These are phyloP conservation scores for Cerastoderma edule DNA, from an alignment of 2,888 invertebrate species.

Conservation along the genomic window DNA sequence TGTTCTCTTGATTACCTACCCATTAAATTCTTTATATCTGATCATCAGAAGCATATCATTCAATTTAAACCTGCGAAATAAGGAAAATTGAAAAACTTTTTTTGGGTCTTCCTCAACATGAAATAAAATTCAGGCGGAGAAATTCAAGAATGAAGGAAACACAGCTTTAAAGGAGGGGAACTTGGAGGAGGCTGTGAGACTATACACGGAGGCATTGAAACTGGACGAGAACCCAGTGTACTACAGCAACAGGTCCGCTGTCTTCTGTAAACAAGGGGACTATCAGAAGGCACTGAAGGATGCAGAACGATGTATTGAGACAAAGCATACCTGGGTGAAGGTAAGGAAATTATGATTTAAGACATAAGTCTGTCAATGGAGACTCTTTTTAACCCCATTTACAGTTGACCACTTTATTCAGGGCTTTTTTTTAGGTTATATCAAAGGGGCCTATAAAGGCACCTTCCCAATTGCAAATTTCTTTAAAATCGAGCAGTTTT, in stretches of 20 bases:
- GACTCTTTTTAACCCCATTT: no score
- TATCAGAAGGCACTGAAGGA: conserved; percentile 91
- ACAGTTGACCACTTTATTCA: no score
- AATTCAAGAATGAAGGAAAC: conserved; percentile 94
- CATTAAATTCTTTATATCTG: background rate
- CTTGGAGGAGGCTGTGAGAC: conserved; percentile 91
- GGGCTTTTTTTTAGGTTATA: no score
- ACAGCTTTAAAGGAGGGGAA: conserved; percentile 91
- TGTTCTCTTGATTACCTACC: background rate
- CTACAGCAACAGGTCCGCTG: conserved; percentile 96
- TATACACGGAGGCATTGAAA: conserved; percentile 92
- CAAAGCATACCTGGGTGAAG: conserved; percentile 94
- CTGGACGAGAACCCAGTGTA: conserved; percentile 95
- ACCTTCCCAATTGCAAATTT: no score
- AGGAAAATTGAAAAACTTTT: background rate
- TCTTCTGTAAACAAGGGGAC: conserved; percentile 91
- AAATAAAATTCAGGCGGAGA: conserved; percentile 87
- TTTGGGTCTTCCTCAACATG: background rate
- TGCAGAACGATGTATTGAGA: conserved; percentile 91
- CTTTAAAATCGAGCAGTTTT: no score
- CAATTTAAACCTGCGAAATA: background rate
- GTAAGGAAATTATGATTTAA: conserved; percentile 64
- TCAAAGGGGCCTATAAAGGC: no score
- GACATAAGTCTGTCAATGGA: no score
- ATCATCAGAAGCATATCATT: background rate